Evolutionary conservation across 2,888 invertebrate species (phyloP), one percentile per base, ranked within the genome.

Genomic region (Scaptomyza caliginosa): DNA sequence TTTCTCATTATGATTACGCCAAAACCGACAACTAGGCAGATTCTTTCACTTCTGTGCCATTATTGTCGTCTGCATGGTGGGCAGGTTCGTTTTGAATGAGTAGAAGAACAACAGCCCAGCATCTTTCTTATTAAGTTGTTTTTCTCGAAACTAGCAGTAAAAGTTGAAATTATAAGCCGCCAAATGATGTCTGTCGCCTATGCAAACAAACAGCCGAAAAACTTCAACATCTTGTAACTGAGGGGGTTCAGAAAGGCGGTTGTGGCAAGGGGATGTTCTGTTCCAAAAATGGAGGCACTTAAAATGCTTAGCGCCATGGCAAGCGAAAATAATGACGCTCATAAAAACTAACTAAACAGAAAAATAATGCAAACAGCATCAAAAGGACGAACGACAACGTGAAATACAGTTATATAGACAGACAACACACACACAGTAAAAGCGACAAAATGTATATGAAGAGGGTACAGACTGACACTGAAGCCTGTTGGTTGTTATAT

Each of bases 321-420:
- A 84, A 83, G 83, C 83, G 83, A 84, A 84, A 84, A 84, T 84
- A 84, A 84, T 84, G 83, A 85, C 80, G 80, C 83, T 80, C 85
- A 84, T 85, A 84, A 84, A 84, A 84, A 84, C 83, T 85, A 84
- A 84, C 83, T 84, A 85, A 84, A 85, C 74, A 83, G 80, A 73
- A 77, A 80, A 68, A 68, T 70, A 75, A 72, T 64, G 67, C 74
- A 69, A 74, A 67, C 63, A 75, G 64, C 62, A 62, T 52, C 67
- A 67, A 67, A 58, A 56, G 66, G n/a, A n/a, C n/a, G n/a, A n/a
- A 71, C 55, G 55, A 58, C 52, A 78, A 74, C 59, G 55, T 58
- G 64, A 68, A 72, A 71, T 67, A 74, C 67, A 74, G 55, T 62
- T 55, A 60, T 58, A 58, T 24, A 63, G 64, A 51, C 38, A 55